These are phyloP conservation scores for Triops longicaudatus DNA, from an alignment of 1,140 invertebrate genomes.

Conservation along the genomic window DNA sequence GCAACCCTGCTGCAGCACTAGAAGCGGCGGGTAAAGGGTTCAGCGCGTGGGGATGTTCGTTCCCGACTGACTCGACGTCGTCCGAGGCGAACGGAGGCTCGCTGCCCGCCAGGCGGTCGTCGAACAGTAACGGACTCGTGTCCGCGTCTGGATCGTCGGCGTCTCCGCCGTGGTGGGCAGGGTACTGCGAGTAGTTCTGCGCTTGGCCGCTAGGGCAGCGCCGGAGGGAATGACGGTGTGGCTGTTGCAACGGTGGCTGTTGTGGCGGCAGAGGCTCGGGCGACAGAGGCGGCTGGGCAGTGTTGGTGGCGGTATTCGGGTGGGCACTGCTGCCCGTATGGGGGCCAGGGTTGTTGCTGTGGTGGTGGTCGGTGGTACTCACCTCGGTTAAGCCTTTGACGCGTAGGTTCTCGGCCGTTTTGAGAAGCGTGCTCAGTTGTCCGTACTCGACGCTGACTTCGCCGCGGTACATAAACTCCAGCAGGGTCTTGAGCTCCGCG, in stretches of 20 bases:
- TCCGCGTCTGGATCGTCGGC: constrained; percentile 5
- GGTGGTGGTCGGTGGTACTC: constrained; percentile 35
- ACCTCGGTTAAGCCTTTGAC: constrained; percentile 85
- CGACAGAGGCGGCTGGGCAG: background rate
- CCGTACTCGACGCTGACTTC: constrained; percentile 90
- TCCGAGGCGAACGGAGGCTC: background rate
- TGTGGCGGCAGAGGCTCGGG: background rate
- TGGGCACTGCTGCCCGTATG: background rate
- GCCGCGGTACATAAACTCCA: constrained; percentile 94
- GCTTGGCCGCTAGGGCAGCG: background rate
- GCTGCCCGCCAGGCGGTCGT: background rate
- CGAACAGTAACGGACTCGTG: background rate
- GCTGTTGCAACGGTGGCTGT: background rate
- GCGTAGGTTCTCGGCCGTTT: constrained; percentile 86
- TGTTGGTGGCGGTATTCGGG: background rate
- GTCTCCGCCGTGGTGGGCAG: background rate
- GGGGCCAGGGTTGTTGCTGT: too few species aligned
- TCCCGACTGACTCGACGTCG: constrained; percentile 10
- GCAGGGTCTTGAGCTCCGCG: constrained; percentile 75
- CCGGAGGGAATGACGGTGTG: background rate
- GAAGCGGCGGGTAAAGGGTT: background rate
- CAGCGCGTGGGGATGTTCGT: background rate
- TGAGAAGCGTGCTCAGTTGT: constrained; percentile 78
- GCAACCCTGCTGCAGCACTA: background rate
- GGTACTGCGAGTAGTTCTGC: background rate